Evolutionary conservation across 2,888 invertebrate genomes (phyloP), one percentile per base, ranked within the genome.

Genomic region (Antheraea yamamai): DNA sequence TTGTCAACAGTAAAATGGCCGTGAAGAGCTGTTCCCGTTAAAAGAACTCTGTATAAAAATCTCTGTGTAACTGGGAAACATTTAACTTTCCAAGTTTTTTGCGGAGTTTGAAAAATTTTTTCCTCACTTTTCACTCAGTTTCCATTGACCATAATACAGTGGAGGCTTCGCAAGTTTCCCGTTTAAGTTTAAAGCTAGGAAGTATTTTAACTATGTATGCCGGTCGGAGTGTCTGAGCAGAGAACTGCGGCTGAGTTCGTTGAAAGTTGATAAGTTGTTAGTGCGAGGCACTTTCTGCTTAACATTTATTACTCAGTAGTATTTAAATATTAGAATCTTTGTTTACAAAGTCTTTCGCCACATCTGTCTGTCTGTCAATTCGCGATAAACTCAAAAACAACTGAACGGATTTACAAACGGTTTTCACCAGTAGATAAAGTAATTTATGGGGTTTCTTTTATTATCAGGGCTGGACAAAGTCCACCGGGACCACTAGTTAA

Each of bases 91-190:
- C 76, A 82, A 87, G 87, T 86, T 89, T 85, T 81, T 81, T 82
- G 82, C 84, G 80, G 85, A 85, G 83, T 86, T 83, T 81, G 81
- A 83, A 81, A 30, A 79, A 35, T 80, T 86, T 88, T 87, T 87
- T 84, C 81, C 82, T 81, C 82, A 82, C 80, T 85, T 86, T 85
- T 85, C 83, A 84, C 86, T 86, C 83, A 75, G 82, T 83, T 85
- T 78, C 80, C 83, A 88, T 87, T 85, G 89, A 89, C 89, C 88
- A 87, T 89, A 89, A 87, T 87, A 86, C 86, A 85, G 87, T 83
- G 78, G 83, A 84, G 85, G 85, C 85, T 85, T 85, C 82, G 78
- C 79, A 83, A 87, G 87, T 82, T 89, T 86, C 79, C 80, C 78
- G 82, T 79, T 81, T 81, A 85, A 88, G 82, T 87, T 89, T 82